phyloP scores from a whole-genome alignment of 2,797 vertebrate species.

The Naso thynnoides region DNA sequence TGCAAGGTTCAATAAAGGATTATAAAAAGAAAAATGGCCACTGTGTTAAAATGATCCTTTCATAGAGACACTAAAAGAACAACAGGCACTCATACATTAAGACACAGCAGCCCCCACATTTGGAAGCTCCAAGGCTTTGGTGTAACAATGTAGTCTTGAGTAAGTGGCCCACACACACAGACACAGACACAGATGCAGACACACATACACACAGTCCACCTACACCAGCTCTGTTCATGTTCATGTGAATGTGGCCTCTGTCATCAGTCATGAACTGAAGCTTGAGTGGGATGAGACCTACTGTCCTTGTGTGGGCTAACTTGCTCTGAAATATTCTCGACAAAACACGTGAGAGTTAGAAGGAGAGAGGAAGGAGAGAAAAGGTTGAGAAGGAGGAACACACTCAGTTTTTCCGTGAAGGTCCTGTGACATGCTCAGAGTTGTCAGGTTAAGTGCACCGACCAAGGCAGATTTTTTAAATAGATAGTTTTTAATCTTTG shows the following conservation, averaged over 20 bases:
- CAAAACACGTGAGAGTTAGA: constrained; percentile 33
- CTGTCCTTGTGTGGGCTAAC: constrained; percentile 71
- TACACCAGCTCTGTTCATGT: constrained; percentile 58
- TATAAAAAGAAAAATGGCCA: constrained; percentile 55
- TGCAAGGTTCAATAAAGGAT: constrained; percentile 31
- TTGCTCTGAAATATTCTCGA: constrained; percentile 48
- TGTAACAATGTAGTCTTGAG: constrained; percentile 39
- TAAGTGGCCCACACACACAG: constrained; percentile 34
- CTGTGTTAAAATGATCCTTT: constrained; percentile 34
- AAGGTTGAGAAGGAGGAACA: constrained; percentile 11
- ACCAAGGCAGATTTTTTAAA: too few species aligned
- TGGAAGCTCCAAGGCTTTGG: constrained; percentile 29
- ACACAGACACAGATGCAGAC: constrained; percentile 43
- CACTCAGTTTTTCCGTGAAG: constrained; percentile 65
- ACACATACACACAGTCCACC: constrained; percentile 55
- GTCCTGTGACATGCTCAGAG: constrained; percentile 34
- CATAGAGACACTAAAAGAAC: constrained; percentile 35
- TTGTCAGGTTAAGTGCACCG: too few species aligned
- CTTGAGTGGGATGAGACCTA: constrained; percentile 69
- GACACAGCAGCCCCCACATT: constrained; percentile 31
- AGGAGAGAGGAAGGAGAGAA: constrained; percentile 18
- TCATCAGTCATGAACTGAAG: constrained; percentile 67
- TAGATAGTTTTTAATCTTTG: too few species aligned
- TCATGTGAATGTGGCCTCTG: constrained; percentile 48
- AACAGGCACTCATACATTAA: constrained; percentile 38